Evolutionary conservation across 92 coral and sea anemone genomes (phyloP).

Genomic region (Diadumene lineata): DNA sequence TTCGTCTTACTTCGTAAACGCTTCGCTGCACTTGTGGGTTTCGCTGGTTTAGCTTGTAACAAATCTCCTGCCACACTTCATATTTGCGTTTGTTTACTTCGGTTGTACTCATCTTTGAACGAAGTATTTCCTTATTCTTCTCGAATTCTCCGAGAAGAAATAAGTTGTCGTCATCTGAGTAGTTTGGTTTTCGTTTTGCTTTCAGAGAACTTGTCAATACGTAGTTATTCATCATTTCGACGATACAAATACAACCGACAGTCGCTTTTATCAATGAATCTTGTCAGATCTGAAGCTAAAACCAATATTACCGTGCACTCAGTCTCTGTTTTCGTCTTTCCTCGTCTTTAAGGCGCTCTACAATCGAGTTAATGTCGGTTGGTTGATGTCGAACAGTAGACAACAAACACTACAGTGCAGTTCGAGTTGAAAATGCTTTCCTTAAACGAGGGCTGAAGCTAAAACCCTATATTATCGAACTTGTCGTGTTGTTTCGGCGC

Average conservation of each 20-base stretch:
- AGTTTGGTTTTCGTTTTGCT: slow-evolving; percentile 82
- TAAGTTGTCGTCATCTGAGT: slow-evolving; percentile 77
- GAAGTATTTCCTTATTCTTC: slow-evolving; percentile 58
- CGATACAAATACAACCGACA: not conserved
- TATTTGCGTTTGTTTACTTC: slow-evolving; percentile 69
- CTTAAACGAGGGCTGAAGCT: not conserved
- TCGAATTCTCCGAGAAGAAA: slow-evolving; percentile 73
- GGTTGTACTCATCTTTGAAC: slow-evolving; percentile 69
- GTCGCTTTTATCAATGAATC: not conserved
- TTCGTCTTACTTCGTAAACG: slow-evolving; percentile 73
- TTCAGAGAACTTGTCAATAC: not conserved
- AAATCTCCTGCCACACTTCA: slow-evolving; percentile 76
- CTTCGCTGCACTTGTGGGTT: slow-evolving; percentile 64
- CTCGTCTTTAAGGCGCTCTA: not conserved
- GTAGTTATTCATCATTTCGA: not conserved
- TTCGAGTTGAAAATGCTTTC: not conserved
- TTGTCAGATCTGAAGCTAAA: slow-evolving; percentile 3
- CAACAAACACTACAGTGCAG: not conserved
- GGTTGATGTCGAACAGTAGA: not conserved
- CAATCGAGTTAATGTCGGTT: not conserved
- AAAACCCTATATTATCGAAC: too few relatives aligned
- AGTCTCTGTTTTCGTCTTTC: not conserved
- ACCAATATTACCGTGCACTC: not conserved
- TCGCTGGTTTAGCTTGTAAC: slow-evolving; percentile 60
- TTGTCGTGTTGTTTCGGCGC: too few relatives aligned